Evolutionary conservation across 2,113 vertebrate species (phyloP), one percentile per base, ranked within the genome.

Genomic region (Lethenteron reissneri): DNA sequence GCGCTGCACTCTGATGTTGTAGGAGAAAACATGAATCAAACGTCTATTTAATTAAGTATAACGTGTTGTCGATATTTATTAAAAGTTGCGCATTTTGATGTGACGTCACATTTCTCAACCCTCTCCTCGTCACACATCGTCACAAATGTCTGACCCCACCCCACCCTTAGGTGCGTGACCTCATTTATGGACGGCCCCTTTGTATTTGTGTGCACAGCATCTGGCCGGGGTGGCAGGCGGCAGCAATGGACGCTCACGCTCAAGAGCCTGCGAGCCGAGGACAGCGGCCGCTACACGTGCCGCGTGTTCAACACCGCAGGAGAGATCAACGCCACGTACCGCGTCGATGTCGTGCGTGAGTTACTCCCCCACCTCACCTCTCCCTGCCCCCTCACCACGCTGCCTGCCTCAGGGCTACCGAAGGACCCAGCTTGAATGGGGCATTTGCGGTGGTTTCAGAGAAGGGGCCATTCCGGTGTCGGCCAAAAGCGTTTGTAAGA

Each of bases 281-380:
- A 80, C 78, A 79, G 79, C 3, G 79, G 75, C 70, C 76, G 72
- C 56, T 81, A 81, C 72, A 81, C 79, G 58, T 81, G 80, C 71
- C 78, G 75, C 1, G 76, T 81, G 56, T 75, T 75, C 59, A 81
- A 78, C 70, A 14, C 69, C 1, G 78, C 74, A 0, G 80, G 80
- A 3, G 74, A 78, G 73, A 81, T 81, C 75, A 80, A 80, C n/a
- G 78, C 78, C 70, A 81, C 79, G 14, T 81, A 81, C 60, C 80
- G 76, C 59, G 75, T 81, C 70, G 79, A 81, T 56, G 78, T 81
- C 12, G 78, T 81, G 10, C 79, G 80, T 81, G 74, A 72, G 77
- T 59, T 11, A n/a, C 57, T 9, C n/a, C n/a, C 2, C n/a, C n/a
- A 21, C n/a, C 64, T 11, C n/a, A 11, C 21, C 21, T 21, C 21